A percentile compares a stretch with the other conserved stretches of the same genome.
phyloP scores from a whole-genome alignment of 2,888 invertebrate species.

The Epinotia ramella region DNA sequence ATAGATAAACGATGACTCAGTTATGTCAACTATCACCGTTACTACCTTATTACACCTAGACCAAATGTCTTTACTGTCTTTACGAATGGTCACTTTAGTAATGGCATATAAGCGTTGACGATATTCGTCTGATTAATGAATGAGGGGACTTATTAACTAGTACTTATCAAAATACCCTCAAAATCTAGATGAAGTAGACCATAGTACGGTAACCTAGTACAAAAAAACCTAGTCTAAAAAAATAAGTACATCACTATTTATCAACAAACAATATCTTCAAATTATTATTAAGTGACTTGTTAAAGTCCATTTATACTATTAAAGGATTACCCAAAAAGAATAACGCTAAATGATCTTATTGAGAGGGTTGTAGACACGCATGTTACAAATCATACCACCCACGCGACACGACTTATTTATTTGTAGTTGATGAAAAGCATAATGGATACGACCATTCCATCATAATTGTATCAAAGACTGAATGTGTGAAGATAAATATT shows the following conservation, averaged over 20 bases:
- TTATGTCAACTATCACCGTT: background rate
- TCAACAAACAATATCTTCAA: conserved; percentile 43
- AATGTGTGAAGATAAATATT: background rate
- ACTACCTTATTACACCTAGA: no score
- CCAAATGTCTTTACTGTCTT: background rate
- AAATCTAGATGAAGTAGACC: no score
- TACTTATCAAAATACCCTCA: background rate
- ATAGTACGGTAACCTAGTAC: background rate
- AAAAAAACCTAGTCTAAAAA: conserved; percentile 1
- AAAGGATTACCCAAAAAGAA: conserved; percentile 46
- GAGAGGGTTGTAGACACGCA: conserved; percentile 42
- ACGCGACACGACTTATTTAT: conserved; percentile 39
- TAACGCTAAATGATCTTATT: conserved; percentile 42
- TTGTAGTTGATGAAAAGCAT: conserved; percentile 38
- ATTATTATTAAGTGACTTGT: conserved; percentile 45
- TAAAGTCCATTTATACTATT: conserved; percentile 45
- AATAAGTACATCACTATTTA: conserved; percentile 27
- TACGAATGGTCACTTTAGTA: background rate
- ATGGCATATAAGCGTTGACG: background rate
- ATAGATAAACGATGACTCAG: background rate
- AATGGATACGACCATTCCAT: conserved; percentile 24
- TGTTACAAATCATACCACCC: conserved; percentile 45
- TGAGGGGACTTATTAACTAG: background rate
- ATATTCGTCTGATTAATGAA: background rate
- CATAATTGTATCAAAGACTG: conserved; percentile 10